Evolutionary conservation across 2,113 vertebrate species (phyloP).

Genomic region (Protobothrops mucrosquamatus): DNA sequence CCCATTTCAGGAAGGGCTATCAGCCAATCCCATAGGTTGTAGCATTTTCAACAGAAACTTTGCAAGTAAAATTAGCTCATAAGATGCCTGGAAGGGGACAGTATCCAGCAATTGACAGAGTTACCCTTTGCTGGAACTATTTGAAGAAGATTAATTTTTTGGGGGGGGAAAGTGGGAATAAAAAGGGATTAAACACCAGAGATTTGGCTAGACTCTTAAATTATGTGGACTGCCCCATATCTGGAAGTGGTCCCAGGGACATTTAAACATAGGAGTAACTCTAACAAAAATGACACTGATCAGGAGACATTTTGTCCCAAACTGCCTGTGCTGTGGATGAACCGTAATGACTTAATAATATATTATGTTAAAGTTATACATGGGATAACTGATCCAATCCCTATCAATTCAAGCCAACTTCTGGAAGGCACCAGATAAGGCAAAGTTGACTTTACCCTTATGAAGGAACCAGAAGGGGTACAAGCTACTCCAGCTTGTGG

Average conservation of each 20-base stretch:
- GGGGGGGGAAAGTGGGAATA: background rate
- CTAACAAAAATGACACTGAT: background rate
- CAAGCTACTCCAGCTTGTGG: background rate
- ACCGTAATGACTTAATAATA: background rate
- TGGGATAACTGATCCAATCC: background rate
- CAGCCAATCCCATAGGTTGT: constrained; percentile 38
- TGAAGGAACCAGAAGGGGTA: background rate
- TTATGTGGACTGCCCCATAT: background rate
- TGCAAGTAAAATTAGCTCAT: constrained; percentile 18
- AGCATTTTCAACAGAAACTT: background rate
- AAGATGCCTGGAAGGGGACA: background rate
- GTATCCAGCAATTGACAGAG: background rate
- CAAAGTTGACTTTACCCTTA: background rate
- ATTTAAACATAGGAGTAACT: background rate
- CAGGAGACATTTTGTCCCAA: background rate
- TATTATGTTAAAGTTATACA: background rate
- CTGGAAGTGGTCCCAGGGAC: background rate
- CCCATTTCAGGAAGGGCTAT: constrained; percentile 54
- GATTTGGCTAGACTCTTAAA: background rate
- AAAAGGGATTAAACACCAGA: background rate
- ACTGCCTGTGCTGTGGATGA: background rate
- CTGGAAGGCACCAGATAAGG: background rate
- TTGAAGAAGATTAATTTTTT: background rate
- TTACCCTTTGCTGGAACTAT: background rate
- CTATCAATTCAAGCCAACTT: background rate